phyloP scores from a whole-genome alignment of 2,888 invertebrate genomes.

The Ophioninae sp. region DNA sequence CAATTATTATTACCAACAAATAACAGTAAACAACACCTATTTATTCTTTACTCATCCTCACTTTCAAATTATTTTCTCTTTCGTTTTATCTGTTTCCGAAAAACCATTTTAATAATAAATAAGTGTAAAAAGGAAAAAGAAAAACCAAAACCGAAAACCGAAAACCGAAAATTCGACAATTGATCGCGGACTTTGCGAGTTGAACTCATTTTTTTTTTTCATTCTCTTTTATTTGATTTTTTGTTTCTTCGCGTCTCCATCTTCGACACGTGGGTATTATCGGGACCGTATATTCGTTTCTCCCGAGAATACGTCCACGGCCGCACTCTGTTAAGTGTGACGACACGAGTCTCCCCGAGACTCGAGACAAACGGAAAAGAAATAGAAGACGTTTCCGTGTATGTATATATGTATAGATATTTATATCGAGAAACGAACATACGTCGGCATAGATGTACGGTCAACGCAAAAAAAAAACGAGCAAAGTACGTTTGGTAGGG shows the following conservation, averaged over 20 bases:
- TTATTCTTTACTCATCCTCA: no score
- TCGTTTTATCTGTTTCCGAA: no score
- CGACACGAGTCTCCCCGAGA: slow-evolving; percentile 22
- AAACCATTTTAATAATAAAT: no score
- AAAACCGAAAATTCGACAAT: no score
- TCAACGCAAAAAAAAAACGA: slow-evolving; percentile 15
- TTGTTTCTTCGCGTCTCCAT: slow-evolving; percentile 1
- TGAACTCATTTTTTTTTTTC: no score
- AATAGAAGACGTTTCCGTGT: slow-evolving; percentile 19
- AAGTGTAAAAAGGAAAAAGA: no score
- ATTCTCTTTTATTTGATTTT: background rate
- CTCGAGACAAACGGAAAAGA: slow-evolving; percentile 19
- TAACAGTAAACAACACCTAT: no score
- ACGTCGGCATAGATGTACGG: background rate
- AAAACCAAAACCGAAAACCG: no score
- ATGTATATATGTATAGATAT: background rate
- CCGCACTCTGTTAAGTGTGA: background rate
- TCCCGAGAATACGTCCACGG: background rate
- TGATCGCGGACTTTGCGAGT: no score
- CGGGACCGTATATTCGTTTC: background rate
- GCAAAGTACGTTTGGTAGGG: slow-evolving; percentile 21
- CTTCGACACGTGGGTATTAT: background rate
- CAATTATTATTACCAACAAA: no score
- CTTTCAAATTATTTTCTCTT: no score
- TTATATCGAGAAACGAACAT: background rate